Percentiles rank a stretch among this genome's conserved stretches.
phyloP scores from a whole-genome alignment of 37 sponge, comb jelly and placozoan species.

The Spongia lamella region DNA sequence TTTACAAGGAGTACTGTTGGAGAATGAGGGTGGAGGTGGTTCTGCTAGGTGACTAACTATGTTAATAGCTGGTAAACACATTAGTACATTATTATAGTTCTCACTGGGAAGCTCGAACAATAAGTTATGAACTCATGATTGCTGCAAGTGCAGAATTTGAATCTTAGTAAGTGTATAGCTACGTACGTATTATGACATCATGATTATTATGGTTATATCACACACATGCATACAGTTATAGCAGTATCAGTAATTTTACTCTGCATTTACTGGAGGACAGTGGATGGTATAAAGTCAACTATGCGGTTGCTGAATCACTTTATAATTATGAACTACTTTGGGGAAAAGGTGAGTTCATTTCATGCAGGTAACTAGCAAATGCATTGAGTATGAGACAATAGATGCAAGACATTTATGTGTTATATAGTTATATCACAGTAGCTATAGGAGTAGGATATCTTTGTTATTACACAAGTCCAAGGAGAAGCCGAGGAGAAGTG shows the following conservation, averaged over 20 bases:
- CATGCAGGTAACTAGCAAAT: too few relatives aligned
- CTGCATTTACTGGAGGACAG: constrained; percentile 38
- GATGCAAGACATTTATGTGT: too few relatives aligned
- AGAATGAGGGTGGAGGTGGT: too few relatives aligned
- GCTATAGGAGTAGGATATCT: too few relatives aligned
- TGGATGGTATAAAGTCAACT: constrained; percentile 66
- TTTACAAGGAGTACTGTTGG: too few relatives aligned
- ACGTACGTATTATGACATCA: neutral
- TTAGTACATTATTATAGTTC: constrained; percentile 27
- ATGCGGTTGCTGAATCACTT: constrained; percentile 17
- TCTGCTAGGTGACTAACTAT: too few relatives aligned
- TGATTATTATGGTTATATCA: too few relatives aligned
- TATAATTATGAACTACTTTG: constrained; percentile 15
- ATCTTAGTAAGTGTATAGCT: neutral
- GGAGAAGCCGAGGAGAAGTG: too few relatives aligned
- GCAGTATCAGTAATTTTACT: constrained; percentile 34
- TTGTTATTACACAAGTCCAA: too few relatives aligned
- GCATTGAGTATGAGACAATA: too few relatives aligned
- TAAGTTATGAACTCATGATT: constrained; percentile 17
- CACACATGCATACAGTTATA: constrained; percentile 16
- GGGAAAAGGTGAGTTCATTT: constrained; percentile 46
- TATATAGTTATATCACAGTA: too few relatives aligned
- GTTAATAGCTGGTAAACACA: too few relatives aligned
- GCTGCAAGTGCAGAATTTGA: neutral
- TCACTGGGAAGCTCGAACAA: constrained; percentile 34